Evolutionary conservation across 2,797 vertebrate genomes (phyloP), one percentile per base, ranked within the genome.

Genomic region (Pampus argenteus): DNA sequence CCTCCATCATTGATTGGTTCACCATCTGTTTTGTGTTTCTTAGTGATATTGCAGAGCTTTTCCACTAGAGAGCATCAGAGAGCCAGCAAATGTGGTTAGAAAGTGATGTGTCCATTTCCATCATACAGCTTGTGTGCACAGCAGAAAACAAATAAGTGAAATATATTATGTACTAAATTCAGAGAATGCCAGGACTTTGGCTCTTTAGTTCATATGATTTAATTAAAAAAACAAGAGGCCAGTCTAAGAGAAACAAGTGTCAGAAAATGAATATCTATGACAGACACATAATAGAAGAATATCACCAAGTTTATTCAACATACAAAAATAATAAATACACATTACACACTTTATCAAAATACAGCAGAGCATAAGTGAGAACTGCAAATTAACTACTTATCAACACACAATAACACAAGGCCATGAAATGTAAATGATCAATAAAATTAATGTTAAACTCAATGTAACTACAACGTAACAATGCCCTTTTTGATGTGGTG

Each of bases 251-350:
- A 61, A 66, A 61, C 1, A 49, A 26, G 6, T 9, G 18, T 28
- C 9, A 51, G 4, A 55, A 14, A 51, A 71, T 44, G 1, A 79
- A 49, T 9, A 34, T 9, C 2, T 51, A 15, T 25, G 38, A 71
- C 3, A 68, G 17, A 71, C 28, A 78, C 83, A 85, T 79, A 77
- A 13, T 86, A 90, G 51, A 88, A 89, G 84, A 86, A 88, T 82
- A 90, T 48, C 68, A 74, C 78, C 65, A 78, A 76, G 69, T 91
- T 93, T 91, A 94, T 89, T 91, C 45, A 71, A 66, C 76, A 83
- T 91, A 86, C 66, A 89, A 89, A 91, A 88, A 71, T 45, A 88
- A 88, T 87, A 88, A 90, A 88, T 88, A 90, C 62, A 86, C 76
- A 79, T 63, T 72, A 79, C 66, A 34, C 66, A 20, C 86, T 87